Evolutionary conservation across 2,888 invertebrate genomes (phyloP), one percentile per base, ranked within the genome.

Genomic region (Catocala fraxini): DNA sequence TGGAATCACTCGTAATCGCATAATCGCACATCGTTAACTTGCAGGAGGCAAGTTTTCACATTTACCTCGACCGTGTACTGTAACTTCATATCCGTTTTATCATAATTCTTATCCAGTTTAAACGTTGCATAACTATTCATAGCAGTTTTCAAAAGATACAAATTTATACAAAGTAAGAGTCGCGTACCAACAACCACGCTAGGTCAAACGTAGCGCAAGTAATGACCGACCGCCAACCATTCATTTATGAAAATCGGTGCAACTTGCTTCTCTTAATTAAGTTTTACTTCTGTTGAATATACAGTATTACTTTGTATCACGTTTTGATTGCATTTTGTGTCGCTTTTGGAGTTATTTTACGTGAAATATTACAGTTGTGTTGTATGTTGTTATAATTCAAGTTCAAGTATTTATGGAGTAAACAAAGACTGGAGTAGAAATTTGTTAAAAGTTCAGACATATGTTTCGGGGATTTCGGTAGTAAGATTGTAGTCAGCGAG

Each of bases 231-330:
- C 12, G 25, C 25, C 39, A 48, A 48, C 41, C 42, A 53, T 59
- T 54, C 35, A 53, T 59, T 59, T 59, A 59, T 53, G 53, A 59
- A 59, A 59, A 59, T 53, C 42, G 43, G 10, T 53, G 47, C 35
- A 53, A 48, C 42, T 59, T 39, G 58, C 33, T 52, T 12, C 57
- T 39, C 39, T 53, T 59, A 53, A 59, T 54, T 59, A 59, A 59
- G 53, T 53, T 53, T 35, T n/a, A 10, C 46, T 47, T 42, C 47
- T 34, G 57, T 46, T 51, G 39, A 45, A 34, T 46, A 46, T 41
- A 46, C 51, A 41, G 39, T 56, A 41, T 42, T 45, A 52, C 41
- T 41, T 46, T 39, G 12, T 33, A 47, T 33, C 46, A 12, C 39
- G n/a, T 46, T 56, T 56, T 35, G 49, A 43, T 34, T 49, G 33